Base-by-base conservation (phyloP, 2,888 invertebrate genomes). In the Pseudeuparius sepicola region DNA sequence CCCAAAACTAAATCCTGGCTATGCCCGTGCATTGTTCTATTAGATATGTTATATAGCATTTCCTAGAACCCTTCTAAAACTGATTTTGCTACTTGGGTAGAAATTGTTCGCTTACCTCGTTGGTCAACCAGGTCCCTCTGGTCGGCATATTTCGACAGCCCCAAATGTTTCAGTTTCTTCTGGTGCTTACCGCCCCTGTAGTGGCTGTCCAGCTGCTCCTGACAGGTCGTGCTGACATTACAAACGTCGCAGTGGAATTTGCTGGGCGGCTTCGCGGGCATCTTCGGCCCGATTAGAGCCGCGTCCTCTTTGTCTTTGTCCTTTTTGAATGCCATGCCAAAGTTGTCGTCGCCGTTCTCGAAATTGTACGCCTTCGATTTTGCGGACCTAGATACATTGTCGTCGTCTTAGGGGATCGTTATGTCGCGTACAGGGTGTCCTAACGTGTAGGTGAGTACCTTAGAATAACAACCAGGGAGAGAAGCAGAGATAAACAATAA, bases 201-300 rank as follows among this genome's bases (percentile, higher is more conserved):
- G 54, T 78, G 77, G 53, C 64, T 65, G 2, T 70, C 68, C 56
- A 78, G 63, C 54, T 75, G 74, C 38, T 73, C 72, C 16, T 68
- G 56, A 46, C 70, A 71, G 1, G 73, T 73, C 16, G 73, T 68
- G 0, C 60, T 54, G 1, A 70, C 62, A 59, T 68, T 43, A 37
- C 62, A 62, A 11, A 60, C 14, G 7, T 54, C 53, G 40, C 62
- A 62, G 10, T 48, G 47, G 29, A 54, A 55, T 18, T 48, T 39
- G 2, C 31, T 9, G 2, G 31, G 7, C 9, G 34, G 12, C 10
- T 23, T 27, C 5, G 36, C 17, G n/a, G 36, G 23, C 16, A 38
- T 32, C 11, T 41, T 37, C 25, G 31, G 36, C 6, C 40, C 34
- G 12, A 42, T 26, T 14, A 29, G 24, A 2, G 14, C 4, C 6